These are phyloP conservation scores for Agelaius tricolor DNA, from an alignment of 2,113 vertebrate species.

Conservation along the genomic window DNA sequence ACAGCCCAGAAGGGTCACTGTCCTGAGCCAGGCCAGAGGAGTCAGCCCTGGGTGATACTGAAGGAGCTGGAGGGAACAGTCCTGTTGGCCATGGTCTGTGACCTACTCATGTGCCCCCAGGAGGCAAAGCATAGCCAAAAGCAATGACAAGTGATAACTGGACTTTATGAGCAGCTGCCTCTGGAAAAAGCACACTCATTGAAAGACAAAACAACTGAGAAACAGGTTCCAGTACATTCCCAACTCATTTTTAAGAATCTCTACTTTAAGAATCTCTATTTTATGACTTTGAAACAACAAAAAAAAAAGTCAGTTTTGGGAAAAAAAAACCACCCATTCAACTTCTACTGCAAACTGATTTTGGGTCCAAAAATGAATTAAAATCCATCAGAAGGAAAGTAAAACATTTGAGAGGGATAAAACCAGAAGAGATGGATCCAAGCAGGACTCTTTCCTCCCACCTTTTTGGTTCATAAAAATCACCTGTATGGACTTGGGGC, in stretches of 20 bases:
- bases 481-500: neutral
- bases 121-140: neutral
- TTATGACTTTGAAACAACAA: neutral
- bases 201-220: neutral
- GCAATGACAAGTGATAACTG: neutral
- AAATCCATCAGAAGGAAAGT: neutral
- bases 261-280: neutral
- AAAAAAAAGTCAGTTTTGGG: neutral
- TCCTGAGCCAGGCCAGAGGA: neutral
- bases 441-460: neutral
- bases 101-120: neutral
- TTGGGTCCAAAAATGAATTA: neutral
- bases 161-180: neutral
- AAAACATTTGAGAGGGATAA: neutral
- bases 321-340: neutral
- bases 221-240: neutral
- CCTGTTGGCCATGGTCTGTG: neutral
- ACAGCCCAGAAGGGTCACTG: neutral
- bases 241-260: neutral
- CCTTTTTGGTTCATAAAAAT: neutral
- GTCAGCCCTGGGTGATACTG: neutral
- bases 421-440: neutral
- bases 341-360: neutral
- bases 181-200: neutral
- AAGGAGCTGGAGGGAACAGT: neutral